Conservation (phyloP, 1,140 invertebrate genomes). For the Luehdorfia chinensis region DNA sequence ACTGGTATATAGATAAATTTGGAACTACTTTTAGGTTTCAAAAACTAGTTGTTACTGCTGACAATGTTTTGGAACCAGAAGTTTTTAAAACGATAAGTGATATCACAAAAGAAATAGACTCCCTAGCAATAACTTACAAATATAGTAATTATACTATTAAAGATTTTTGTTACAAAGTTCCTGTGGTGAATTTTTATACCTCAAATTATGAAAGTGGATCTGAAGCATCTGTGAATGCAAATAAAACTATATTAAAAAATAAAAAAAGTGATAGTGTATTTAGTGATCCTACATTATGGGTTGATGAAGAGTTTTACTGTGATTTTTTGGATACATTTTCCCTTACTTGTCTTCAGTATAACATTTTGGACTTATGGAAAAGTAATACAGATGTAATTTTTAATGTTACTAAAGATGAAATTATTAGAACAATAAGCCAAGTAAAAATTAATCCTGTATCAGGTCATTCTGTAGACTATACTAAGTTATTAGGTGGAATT, state of each 20-base stretch:
- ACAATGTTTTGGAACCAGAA: conserved; percentile 81
- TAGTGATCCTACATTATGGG: conserved; percentile 76
- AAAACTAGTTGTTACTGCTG: conserved; percentile 79
- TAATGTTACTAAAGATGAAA: conserved; percentile 79
- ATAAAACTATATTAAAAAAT: conserved; percentile 22
- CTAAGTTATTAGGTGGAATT: conserved; percentile 81
- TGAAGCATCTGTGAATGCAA: conserved; percentile 33
- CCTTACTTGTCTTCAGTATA: conserved; percentile 79
- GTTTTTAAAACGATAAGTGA: conserved; percentile 57
- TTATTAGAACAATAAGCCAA: conserved; percentile 80
- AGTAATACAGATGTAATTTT: conserved; percentile 78
- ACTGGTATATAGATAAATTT: conserved; percentile 85
- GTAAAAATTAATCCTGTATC: conserved; percentile 79
- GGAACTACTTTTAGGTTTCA: conserved; percentile 80
- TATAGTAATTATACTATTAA: conserved; percentile 71
- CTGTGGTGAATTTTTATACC: conserved; percentile 50
- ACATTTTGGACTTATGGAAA: conserved; percentile 85
- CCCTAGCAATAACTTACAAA: conserved; percentile 43
- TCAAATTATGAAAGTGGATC: conserved; percentile 61
- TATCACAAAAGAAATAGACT: conserved; percentile 52
- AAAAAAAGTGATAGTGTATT: conserved; percentile 40
- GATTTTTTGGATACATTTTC: conserved; percentile 77
- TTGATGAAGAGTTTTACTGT: conserved; percentile 78
- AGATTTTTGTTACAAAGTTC: conserved; percentile 83
- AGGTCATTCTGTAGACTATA: conserved; percentile 82